Conservation (phyloP, 2,797 vertebrate genomes). For the Aselliscus stoliczkanus region DNA sequence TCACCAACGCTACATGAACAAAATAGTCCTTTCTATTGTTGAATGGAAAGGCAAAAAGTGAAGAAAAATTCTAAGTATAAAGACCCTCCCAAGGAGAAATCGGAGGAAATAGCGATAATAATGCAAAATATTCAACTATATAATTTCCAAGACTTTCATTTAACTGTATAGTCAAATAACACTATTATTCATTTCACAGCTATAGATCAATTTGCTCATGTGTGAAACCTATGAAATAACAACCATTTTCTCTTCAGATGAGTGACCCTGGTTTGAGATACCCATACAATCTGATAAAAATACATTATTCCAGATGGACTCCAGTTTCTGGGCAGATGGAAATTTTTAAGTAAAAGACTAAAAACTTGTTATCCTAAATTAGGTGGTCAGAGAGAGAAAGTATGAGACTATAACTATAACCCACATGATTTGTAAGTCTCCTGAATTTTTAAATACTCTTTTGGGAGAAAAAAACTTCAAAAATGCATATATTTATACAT, state of each 20-base stretch:
- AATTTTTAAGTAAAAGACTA: conserved; percentile 52
- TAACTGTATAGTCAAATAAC: conserved; percentile 35
- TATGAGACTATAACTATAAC: neutral
- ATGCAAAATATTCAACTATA: conserved; percentile 55
- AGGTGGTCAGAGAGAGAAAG: neutral
- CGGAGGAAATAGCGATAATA: conserved; percentile 40
- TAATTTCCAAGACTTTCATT: conserved; percentile 53
- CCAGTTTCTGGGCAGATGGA: conserved; percentile 48
- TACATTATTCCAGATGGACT: conserved; percentile 53
- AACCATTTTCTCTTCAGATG: conserved; percentile 59
- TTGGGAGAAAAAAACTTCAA: neutral
- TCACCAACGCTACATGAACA: neutral
- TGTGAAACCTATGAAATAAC: conserved; percentile 55
- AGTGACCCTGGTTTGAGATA: conserved; percentile 29
- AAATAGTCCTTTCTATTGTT: neutral
- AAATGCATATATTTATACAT: neutral
- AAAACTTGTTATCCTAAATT: conserved; percentile 51
- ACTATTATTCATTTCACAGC: conserved; percentile 62
- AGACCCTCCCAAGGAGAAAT: neutral
- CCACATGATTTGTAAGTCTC: neutral
- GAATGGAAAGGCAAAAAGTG: neutral
- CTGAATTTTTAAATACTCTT: neutral
- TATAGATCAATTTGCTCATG: conserved; percentile 53
- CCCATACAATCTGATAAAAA: conserved; percentile 56
- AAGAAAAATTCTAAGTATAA: conserved; percentile 35